These are phyloP conservation scores for Ia io DNA, from an alignment of 2,113 vertebrate species.

Conservation along the genomic window DNA sequence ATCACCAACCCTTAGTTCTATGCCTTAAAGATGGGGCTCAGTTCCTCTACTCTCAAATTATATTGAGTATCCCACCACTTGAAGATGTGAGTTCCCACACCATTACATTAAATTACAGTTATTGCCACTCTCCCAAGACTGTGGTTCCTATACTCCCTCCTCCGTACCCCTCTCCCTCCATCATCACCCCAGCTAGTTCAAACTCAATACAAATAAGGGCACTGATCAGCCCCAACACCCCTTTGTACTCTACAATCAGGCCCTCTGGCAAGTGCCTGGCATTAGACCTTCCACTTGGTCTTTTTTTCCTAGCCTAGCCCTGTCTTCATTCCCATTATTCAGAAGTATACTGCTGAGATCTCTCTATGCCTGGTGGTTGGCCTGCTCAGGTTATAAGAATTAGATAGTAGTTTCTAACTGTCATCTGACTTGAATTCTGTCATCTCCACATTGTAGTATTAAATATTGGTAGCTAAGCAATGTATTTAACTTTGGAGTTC, in stretches of 20 bases:
- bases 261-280: neutral
- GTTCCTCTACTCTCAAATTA: neutral
- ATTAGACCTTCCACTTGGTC: neutral
- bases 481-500: neutral
- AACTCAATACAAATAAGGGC: neutral
- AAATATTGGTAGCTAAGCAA: neutral
- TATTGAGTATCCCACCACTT: neutral
- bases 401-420: neutral
- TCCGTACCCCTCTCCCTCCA: neutral
- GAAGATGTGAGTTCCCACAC: neutral
- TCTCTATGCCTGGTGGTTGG: neutral
- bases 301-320: neutral
- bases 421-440: neutral
- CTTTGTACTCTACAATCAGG: accelerated
- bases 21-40: neutral
- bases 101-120: neutral
- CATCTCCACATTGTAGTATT: neutral
- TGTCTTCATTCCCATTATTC: neutral
- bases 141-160: neutral
- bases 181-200: neutral
- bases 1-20: neutral
- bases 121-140: neutral
- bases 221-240: neutral
- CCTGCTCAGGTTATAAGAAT: neutral
- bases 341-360: neutral